Percentiles rank a stretch among this genome's conserved stretches.
These are phyloP conservation scores for Tachycineta bicolor DNA, from an alignment of 2,113 vertebrate species.

Conservation along the genomic window DNA sequence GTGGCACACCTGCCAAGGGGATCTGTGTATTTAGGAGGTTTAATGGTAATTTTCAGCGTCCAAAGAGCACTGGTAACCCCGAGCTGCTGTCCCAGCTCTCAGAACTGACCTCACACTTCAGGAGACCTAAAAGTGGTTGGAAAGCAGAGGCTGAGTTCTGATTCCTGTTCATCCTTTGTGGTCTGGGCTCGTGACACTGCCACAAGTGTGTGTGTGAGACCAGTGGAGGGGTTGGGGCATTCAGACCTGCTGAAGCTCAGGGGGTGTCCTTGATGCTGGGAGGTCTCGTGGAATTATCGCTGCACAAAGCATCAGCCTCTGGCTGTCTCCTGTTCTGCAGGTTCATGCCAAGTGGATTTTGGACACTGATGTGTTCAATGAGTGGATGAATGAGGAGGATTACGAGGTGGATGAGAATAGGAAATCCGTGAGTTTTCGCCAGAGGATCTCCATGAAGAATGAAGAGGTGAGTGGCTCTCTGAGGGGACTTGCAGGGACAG, in stretches of 20 bases:
- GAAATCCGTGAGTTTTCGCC: slow-evolving; percentile 88
- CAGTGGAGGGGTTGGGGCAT: rapidly evolving
- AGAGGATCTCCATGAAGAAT: slow-evolving; percentile 89
- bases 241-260: background rate
- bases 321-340: slow-evolving; percentile 50
- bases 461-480: slow-evolving; percentile 84
- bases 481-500: rapidly evolving
- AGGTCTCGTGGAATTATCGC: background rate
- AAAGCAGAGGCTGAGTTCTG: background rate
- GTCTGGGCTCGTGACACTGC: background rate
- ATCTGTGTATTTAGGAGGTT: background rate
- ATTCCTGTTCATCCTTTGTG: background rate
- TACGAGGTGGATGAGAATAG: slow-evolving; percentile 96
- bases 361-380: slow-evolving; percentile 94
- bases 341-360: slow-evolving; percentile 94
- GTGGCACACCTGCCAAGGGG: background rate
- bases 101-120: background rate
- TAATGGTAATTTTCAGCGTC: background rate
- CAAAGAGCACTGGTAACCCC: rapidly evolving
- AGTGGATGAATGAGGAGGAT: slow-evolving; percentile 99
- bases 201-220: background rate
- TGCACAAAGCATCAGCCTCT: background rate
- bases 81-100: background rate
- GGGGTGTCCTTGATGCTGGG: rapidly evolving
- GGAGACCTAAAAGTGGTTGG: background rate